Base-by-base conservation (phyloP, 2,888 invertebrate species). In the Drosophila melanosoma region DNA sequence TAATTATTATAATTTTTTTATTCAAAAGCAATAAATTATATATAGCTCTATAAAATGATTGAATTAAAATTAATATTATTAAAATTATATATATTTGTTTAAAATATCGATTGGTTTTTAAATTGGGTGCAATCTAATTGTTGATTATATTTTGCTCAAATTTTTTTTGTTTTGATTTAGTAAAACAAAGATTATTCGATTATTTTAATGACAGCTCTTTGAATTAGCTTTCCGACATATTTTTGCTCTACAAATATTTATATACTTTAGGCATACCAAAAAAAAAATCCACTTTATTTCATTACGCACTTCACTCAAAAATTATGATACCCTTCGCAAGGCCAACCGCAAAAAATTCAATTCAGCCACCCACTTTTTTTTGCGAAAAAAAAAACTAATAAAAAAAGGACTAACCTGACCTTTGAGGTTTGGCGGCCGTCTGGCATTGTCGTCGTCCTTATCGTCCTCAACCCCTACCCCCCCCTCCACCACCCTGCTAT, bases 381-480 rank as follows among this genome's bases (percentile, higher is more conserved):
- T 20, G 2, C 20, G 6, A 2, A 29, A 29, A 29, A 29, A 15
- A 8, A 4, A 11, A 33, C 45, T 51, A 62, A 52, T 54, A 40
- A 68, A 69, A 69, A 52, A 68, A 81, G 63, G 74, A 64, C 64
- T 69, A 69, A 66, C 63, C 79, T 74, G 79, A 74, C 74, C 79
- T 81, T 61, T 49, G 57, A 71, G 60, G 59, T 57, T 49, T 52
- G 60, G 51, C 38, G 58, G 51, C 45, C 36, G 79, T 79, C 79
- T 78, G 59, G 58, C 42, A 42, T 3, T n/a, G 23, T n/a, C 17
- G 26, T 15, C 40, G 38, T 36, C 54, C 33, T 51, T 40, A 29
- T 8, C 32, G 40, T 58, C 61, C 58, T 6, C 0, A 29, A 0
- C 29, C 26, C 6, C 29, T 6, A 6, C 1, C 29, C 26, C 6